Evolutionary conservation across 2,888 invertebrate genomes (phyloP), one percentile per base, ranked within the genome.

Genomic region (Agriopis aurantiaria): DNA sequence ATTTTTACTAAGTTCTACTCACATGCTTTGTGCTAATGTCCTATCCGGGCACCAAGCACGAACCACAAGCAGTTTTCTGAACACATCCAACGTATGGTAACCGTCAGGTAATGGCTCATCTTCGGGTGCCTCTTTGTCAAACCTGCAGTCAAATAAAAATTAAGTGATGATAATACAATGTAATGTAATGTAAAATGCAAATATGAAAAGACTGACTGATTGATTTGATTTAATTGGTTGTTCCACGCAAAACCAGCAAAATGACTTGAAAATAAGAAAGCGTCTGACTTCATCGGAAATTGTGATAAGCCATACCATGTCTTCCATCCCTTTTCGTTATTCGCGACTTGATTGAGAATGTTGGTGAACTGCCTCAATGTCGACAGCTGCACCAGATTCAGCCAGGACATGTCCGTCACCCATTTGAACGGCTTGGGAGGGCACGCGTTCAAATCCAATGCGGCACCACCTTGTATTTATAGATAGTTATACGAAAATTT

Each of bases 401-500:
- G 88, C 98, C 98, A 98, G 0, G 97, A 97, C 87, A 97, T 96
- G 81, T 98, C 98, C 0, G 97, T 96, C 40, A 98, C 95, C 98
- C 98, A 98, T 82, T 96, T 96, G 78, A 95, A 96, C 0, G 97
- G 96, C 85, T 98, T 98, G 0, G 96, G 96, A 0, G 96, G 96
- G 71, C 97, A 97, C 5, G 97, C 96, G 75, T 97, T 98, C 17
- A 98, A 88, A 93, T 98, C 97, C 74, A 98, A 91, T 0, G 98
- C 98, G 0, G 98, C 98, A 43, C 98, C 98, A 75, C 98, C 96
- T 94, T 8, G 12, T 17, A 9, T 41, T 1, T 33, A 58, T 17
- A 10, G 9, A n/a, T 6, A 43, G 9, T 43, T 43, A 43, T 43
- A 10, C 8, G 43, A 43, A 43, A 33, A 33, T 33, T 33, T 33